Conservation (phyloP, 2,113 vertebrate genomes). For the Pitta sordida region DNA sequence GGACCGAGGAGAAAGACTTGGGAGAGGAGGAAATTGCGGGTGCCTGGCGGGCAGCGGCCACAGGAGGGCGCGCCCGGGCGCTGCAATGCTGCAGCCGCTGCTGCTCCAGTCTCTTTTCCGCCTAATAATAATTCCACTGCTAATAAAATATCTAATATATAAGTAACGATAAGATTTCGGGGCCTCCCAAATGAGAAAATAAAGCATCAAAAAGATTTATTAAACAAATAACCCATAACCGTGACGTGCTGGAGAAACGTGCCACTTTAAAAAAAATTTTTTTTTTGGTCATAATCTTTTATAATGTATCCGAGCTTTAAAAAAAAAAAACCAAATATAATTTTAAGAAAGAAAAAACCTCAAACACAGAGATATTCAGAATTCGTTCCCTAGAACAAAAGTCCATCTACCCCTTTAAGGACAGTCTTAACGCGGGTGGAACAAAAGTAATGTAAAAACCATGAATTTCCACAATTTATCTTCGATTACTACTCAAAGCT, state of each 20-base stretch:
- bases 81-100: slow-evolving; percentile 12
- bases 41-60: slow-evolving; percentile 56
- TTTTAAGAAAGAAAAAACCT: background rate
- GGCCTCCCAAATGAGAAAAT: slow-evolving; percentile 65
- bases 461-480: background rate
- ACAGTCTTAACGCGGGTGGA: background rate
- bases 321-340: background rate
- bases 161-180: slow-evolving; percentile 63
- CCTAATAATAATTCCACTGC: slow-evolving; percentile 48
- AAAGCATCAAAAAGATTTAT: slow-evolving; percentile 62
- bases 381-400: slow-evolving; percentile 27
- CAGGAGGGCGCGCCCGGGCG: slow-evolving; percentile 74
- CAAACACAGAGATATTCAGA: background rate
- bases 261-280: slow-evolving; percentile 8
- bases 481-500: background rate
- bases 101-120: background rate
- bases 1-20: background rate
- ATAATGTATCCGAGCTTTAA: slow-evolving; percentile 27
- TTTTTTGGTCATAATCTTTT: slow-evolving; percentile 27
- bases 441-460: background rate
- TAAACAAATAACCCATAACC: slow-evolving; percentile 53
- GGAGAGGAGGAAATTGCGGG: background rate
- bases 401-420: background rate
- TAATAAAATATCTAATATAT: slow-evolving; percentile 71
- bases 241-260: slow-evolving; percentile 56